Evolutionary conservation across 2,797 vertebrate species (phyloP).

Genomic region (Eulemur rubriventer): DNA sequence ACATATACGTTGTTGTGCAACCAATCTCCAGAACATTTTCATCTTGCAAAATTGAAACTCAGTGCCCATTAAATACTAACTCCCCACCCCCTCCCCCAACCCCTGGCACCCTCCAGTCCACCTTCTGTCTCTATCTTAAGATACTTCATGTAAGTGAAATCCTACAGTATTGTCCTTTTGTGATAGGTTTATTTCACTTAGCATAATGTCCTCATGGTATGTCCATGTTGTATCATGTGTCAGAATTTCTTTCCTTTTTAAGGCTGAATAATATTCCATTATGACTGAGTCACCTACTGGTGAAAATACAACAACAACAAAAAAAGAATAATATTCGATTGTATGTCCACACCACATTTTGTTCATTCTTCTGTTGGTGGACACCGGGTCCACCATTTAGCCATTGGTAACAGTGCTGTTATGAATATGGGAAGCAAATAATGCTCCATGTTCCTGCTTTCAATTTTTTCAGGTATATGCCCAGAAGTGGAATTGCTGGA

Average conservation of each 20-base stretch:
- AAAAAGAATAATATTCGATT: too few species aligned
- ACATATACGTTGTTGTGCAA: not conserved
- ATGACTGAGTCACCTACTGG: too few species aligned
- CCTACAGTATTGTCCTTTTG: not conserved
- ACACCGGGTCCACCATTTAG: accelerated
- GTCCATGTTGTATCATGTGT: not conserved
- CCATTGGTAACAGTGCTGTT: not conserved
- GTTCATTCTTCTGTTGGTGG: accelerated
- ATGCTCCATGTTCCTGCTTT: not conserved
- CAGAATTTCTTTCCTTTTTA: not conserved
- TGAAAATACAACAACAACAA: too few species aligned
- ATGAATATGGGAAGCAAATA: accelerated
- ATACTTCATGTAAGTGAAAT: accelerated
- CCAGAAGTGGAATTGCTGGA: not conserved
- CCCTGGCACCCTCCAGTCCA: accelerated
- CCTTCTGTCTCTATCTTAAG: not conserved
- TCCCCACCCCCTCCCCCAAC: accelerated
- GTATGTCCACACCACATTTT: not conserved
- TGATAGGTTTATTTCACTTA: not conserved
- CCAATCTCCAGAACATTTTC: not conserved
- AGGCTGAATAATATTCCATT: not conserved
- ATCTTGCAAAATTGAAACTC: not conserved
- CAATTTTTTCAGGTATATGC: not conserved
- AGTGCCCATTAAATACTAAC: not conserved
- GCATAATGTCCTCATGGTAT: too few species aligned